These are phyloP conservation scores for Teleiodes luculella DNA, from an alignment of 2,888 invertebrate species.

Conservation along the genomic window DNA sequence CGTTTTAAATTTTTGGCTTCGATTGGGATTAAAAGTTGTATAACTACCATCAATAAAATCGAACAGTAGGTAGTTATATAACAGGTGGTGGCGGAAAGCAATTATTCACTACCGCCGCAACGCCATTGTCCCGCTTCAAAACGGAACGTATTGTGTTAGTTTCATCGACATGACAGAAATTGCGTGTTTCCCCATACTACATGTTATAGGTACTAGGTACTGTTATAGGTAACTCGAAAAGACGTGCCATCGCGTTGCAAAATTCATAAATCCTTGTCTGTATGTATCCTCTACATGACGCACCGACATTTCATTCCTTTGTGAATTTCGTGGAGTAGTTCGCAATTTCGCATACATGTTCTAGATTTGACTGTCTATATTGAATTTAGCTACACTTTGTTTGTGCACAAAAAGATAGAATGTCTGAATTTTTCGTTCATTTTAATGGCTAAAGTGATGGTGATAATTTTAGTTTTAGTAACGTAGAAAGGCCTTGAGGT, in stretches of 20 bases:
- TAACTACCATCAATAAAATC: not conserved
- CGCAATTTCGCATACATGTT: too few species aligned
- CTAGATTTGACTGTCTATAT: too few species aligned
- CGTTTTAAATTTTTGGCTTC: too few species aligned
- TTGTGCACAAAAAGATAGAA: too few species aligned
- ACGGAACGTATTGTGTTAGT: slow-evolving; percentile 19
- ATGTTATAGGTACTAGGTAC: not conserved
- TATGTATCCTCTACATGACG: not conserved
- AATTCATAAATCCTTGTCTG: not conserved
- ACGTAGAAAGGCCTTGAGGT: too few species aligned
- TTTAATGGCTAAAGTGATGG: too few species aligned
- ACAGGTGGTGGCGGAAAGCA: not conserved
- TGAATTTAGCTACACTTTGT: too few species aligned
- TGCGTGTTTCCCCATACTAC: slow-evolving; percentile 9
- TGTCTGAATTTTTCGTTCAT: too few species aligned
- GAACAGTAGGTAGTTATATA: not conserved
- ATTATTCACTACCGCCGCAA: slow-evolving; percentile 1
- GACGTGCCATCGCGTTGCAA: slow-evolving; percentile 1
- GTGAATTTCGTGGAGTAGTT: too few species aligned
- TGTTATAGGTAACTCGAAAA: not conserved
- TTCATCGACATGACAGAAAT: slow-evolving; percentile 10
- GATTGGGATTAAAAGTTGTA: too few species aligned
- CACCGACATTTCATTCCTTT: not conserved
- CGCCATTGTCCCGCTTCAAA: slow-evolving; percentile 5
- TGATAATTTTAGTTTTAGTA: too few species aligned